These are phyloP conservation scores for Gymnobelideus leadbeateri DNA, from an alignment of 2,113 vertebrate genomes.

Conservation along the genomic window DNA sequence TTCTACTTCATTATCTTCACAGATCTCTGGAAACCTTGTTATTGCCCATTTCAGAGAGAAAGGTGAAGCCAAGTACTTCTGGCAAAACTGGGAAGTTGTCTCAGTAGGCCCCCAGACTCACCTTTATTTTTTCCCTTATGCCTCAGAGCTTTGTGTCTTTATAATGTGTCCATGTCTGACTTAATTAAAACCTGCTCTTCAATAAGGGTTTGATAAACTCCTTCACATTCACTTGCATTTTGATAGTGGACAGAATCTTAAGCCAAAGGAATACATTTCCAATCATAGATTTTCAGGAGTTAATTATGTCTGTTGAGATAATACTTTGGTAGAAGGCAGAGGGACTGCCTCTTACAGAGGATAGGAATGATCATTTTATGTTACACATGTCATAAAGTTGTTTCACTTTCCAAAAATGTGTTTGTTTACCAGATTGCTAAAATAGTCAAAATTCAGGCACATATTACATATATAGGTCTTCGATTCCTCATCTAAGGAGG, in stretches of 20 bases:
- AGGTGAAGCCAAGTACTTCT: neutral
- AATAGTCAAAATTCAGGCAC: neutral
- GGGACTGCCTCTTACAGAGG: neutral
- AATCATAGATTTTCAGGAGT: neutral
- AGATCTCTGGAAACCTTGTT: neutral
- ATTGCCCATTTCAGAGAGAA: neutral
- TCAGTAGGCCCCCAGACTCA: neutral
- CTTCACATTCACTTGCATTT: neutral
- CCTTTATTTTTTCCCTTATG: neutral
- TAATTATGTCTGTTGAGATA: neutral
- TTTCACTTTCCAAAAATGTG: neutral
- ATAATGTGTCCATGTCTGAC: neutral
- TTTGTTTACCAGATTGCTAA: neutral
- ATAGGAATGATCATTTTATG: neutral
- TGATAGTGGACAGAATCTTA: neutral
- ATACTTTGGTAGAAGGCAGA: neutral
- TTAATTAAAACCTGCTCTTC: neutral
- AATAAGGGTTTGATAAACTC: neutral
- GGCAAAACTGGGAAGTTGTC: neutral
- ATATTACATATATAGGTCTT: neutral
- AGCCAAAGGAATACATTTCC: neutral
- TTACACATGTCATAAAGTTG: neutral
- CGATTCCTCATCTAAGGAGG: neutral
- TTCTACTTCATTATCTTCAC: neutral
- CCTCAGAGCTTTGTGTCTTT: neutral